Evolutionary conservation across 53 echinoderm and acorn worm genomes (phyloP), one percentile per base, ranked within the genome.

Genomic region (Echinarachnius parma): DNA sequence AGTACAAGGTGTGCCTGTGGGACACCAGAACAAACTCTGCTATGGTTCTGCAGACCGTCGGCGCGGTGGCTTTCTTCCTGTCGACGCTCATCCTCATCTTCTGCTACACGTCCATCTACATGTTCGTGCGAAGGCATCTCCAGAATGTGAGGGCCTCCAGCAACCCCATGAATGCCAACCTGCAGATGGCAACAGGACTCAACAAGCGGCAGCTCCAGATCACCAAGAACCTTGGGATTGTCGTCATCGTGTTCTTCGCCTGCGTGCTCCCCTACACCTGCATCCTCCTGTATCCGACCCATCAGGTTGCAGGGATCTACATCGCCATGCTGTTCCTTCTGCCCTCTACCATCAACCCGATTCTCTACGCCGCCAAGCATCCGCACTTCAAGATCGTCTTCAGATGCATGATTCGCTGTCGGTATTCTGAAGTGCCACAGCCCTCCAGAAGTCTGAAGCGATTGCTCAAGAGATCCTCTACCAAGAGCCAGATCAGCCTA

Each of bases 351-450:
- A 59, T 77, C 25, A 77, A 77, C 19, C 77, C 77, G 2, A 77
- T 77, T 26, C 62, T 77, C 34, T 77, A 77, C 16, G 77, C 61
- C 1, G 61, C 62, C 15, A 77, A 61, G 20, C 77, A 77, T 31
- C 77, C 77, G 15, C 61, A 61, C 49, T 77, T 77, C 77, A 28
- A 25, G 21, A 34, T 35, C 0, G 77, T 77, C 28, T 77, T 77
- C 34, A 8, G 52, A 4, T 77, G 77, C 26, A 77, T 77, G 49
- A 21, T 77, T 22, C 52, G 14, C 27, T 77, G 77, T 16, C 48
- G 49, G 34, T 77, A 62, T 23, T 61, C 61, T 0, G 62, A 9
- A 11, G 49, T 77, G 30, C 77, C 77, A 13, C n/a, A 45, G 36
- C 77, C 77, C 16, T 69, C 69, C 19, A 16, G 19, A 24, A 13